Conservation (phyloP, 2,797 vertebrate species). For the Ciconia nigra region DNA sequence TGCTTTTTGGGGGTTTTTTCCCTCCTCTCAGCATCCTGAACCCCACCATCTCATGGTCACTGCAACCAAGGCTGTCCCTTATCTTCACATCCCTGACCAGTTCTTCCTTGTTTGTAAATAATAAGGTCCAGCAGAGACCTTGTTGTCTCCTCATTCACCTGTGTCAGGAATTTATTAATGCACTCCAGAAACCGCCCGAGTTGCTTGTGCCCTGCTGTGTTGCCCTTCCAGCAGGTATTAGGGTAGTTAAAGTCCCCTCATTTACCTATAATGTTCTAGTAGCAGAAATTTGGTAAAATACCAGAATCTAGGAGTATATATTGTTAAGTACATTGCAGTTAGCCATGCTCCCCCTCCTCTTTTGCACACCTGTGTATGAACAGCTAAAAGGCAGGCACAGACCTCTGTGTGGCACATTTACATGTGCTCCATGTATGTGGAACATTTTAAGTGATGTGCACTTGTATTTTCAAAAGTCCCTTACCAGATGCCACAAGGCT, state of each 20-base stretch:
- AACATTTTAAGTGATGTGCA: not conserved
- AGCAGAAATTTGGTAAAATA: not conserved
- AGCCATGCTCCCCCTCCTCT: not conserved
- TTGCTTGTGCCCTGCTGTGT: not conserved
- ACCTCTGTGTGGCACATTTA: not conserved
- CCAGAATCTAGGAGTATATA: not conserved
- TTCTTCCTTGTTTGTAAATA: not conserved
- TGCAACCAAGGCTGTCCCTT: not conserved
- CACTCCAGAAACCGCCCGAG: not conserved
- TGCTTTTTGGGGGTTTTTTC: not conserved
- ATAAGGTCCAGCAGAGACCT: not conserved
- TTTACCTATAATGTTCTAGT: not conserved
- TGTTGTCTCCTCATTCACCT: too few species aligned
- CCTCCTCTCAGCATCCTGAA: not conserved
- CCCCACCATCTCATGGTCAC: not conserved
- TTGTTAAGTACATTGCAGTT: not conserved
- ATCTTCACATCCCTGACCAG: not conserved
- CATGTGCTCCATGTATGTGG: not conserved
- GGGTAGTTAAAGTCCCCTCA: not conserved
- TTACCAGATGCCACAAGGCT: not conserved
- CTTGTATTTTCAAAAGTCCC: not conserved
- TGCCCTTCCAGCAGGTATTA: not conserved
- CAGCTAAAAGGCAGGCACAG: not conserved
- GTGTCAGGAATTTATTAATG: not conserved
- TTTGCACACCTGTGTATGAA: not conserved